phyloP scores from a whole-genome alignment of 2,113 vertebrate species.

The Leuciscus idus region DNA sequence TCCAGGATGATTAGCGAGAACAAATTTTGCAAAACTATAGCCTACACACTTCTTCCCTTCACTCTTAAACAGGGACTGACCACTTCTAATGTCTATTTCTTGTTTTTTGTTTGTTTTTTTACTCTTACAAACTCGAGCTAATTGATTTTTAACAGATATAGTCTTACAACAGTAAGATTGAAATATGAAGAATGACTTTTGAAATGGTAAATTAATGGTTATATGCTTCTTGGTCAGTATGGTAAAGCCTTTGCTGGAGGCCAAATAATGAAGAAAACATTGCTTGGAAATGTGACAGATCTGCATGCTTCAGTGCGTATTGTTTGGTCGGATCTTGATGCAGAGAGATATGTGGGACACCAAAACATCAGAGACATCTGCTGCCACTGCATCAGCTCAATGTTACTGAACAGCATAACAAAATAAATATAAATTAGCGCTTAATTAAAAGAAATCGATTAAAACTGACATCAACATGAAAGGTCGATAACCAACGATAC shows the following conservation, averaged over 20 bases:
- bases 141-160: no score
- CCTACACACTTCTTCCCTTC: neutral
- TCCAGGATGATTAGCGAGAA: neutral
- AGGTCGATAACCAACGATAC: no score
- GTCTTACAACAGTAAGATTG: neutral
- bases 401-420: neutral
- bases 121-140: neutral
- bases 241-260: neutral
- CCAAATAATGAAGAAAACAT: neutral
- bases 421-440: neutral
- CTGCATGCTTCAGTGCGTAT: neutral
- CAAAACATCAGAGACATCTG: conserved; percentile 3
- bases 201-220: neutral
- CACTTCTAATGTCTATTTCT: neutral
- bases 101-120: no score
- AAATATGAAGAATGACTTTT: neutral
- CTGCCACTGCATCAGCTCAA: neutral
- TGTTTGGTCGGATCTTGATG: neutral
- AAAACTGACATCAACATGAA: neutral
- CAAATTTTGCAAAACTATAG: neutral
- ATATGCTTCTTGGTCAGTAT: neutral
- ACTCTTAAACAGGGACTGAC: neutral
- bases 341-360: conserved; percentile 13
- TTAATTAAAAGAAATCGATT: neutral
- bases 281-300: neutral